Evolutionary conservation across 2,113 vertebrate genomes (phyloP), one percentile per base, ranked within the genome.

Genomic region (Paramisgurnus dabryanus): DNA sequence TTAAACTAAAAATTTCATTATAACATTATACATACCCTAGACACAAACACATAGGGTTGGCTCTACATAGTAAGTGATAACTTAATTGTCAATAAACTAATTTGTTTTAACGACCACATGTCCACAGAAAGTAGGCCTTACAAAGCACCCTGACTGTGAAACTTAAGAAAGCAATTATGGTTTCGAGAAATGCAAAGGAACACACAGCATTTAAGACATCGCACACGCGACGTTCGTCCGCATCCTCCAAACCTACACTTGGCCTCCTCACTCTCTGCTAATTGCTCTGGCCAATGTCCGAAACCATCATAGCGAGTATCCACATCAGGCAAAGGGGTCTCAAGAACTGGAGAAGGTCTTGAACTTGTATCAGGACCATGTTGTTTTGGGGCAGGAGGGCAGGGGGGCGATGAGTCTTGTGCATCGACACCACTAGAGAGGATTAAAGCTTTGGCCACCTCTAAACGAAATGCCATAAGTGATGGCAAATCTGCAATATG

Each of bases 201-300:
- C 45, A 94, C 93, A 40, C 93, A 93, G 77, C 93, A 94, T 85
- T 93, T 93, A 5, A 94, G 92, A 85, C 93, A 94, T 6, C 91
- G 86, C 27, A 94, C 93, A 66, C 88, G 87, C 11, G 93, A 93
- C 49, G 89, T 92, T 81, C 90, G 87, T 58, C 92, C 89, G 79
- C 93, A 94, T 67, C 90, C 90, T 41, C 91, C 89, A 61, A 89
- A 93, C 39, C 91, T 88, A 83, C 93, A 94, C 81, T 84, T 86
- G 55, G 89, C 90, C 3, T 89, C 92, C 67, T 92, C 90, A 17
- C 89, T 90, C 41, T 93, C 90, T 0, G 63, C 87, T 0, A 93
- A 88, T 67, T 94, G 93, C 85, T 93, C 93, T 0, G 93, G 93
- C 93, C 93, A 94, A 86, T 94, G 93, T 47, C 91, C 93, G 8